Conservation (phyloP, 2,113 vertebrate genomes). For the Orycteropus afer region DNA sequence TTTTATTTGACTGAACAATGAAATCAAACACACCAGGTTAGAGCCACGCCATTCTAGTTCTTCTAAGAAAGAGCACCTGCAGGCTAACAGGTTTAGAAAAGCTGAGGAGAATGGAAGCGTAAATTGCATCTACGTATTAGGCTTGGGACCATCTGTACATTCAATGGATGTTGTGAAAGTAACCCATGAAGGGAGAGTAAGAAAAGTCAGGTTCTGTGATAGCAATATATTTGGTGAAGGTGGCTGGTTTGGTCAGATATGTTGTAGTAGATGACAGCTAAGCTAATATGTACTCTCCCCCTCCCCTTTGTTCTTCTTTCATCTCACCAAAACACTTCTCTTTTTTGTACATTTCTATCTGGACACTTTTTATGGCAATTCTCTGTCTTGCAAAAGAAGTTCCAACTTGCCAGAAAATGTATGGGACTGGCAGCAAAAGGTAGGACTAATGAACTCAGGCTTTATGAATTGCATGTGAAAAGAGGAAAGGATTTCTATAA, state of each 20-base stretch:
- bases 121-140: not conserved
- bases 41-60: not conserved
- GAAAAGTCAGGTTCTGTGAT: not conserved
- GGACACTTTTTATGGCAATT: not conserved
- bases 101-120: not conserved
- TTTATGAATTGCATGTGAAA: slow-evolving; percentile 7
- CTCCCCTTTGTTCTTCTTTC: not conserved
- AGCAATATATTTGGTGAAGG: not conserved
- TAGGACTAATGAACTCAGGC: not conserved
- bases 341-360: not conserved
- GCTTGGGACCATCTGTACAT: not conserved
- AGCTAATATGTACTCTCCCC: not conserved
- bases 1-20: not conserved
- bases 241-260: not conserved
- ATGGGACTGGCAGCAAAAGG: not conserved
- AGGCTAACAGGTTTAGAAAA: not conserved
- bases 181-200: not conserved
- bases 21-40: not conserved
- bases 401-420: slow-evolving; percentile 1
- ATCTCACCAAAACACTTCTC: not conserved
- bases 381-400: not conserved
- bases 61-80: not conserved
- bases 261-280: not conserved
- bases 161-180: not conserved
- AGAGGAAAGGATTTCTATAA: slow-evolving; percentile 39